A percentile compares a stretch with the other conserved stretches of the same genome.
Evolutionary conservation across 2,113 vertebrate species (phyloP).

Genomic region (Scortum barcoo): DNA sequence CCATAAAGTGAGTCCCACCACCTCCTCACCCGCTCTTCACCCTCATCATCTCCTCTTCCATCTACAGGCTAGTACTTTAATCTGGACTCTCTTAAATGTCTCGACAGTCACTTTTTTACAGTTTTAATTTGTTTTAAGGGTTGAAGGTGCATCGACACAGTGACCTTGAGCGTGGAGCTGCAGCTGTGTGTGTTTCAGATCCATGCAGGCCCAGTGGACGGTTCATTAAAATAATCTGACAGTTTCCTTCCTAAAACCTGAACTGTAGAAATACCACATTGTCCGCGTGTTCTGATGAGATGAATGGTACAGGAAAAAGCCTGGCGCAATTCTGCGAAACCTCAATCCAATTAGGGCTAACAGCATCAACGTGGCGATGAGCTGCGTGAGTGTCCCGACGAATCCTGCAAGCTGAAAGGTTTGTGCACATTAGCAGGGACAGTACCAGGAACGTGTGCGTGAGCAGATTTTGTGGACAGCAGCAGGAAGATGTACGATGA

Average conservation of each 20-base stretch:
- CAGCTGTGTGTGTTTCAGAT: not conserved
- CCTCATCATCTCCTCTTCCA: constrained; percentile 35
- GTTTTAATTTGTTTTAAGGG: constrained; percentile 59
- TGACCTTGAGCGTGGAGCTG: constrained; percentile 56
- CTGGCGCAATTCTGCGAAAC: constrained; percentile 21
- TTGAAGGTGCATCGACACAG: constrained; percentile 40
- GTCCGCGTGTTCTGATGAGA: constrained; percentile 4
- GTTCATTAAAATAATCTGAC: constrained; percentile 17
- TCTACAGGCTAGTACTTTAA: constrained; percentile 64
- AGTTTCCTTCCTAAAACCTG: constrained; percentile 1
- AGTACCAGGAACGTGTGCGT: not conserved
- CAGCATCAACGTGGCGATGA: constrained; percentile 14
- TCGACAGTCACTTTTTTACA: constrained; percentile 56
- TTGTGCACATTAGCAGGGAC: not conserved
- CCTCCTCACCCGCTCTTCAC: constrained; percentile 47
- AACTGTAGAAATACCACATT: not conserved
- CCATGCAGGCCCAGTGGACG: not conserved
- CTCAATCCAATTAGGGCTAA: constrained; percentile 47
- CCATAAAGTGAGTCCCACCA: constrained; percentile 55
- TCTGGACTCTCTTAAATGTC: constrained; percentile 57
- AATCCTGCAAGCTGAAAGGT: not conserved
- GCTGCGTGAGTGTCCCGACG: not conserved
- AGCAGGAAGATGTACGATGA: not conserved
- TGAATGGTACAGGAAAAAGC: constrained; percentile 24
- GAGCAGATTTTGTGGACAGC: not conserved